Conservation (phyloP, 2,113 vertebrate genomes). For the Amphiprion percula region DNA sequence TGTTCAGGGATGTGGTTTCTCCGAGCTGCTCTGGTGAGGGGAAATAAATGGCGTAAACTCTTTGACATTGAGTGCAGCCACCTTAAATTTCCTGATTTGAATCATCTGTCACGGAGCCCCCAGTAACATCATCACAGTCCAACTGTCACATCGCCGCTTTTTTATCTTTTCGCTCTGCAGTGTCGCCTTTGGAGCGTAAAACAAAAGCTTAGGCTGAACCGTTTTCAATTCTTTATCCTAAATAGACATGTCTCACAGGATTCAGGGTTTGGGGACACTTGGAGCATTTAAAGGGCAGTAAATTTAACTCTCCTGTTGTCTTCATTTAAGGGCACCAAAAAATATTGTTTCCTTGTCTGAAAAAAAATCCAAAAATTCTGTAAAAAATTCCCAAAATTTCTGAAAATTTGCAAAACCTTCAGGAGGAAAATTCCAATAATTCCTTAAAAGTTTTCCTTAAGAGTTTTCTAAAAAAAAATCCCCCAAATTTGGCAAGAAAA, state of each 20-base stretch:
- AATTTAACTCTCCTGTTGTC: background rate
- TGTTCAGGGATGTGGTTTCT: constrained; percentile 22
- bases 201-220: constrained; percentile 14
- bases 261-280: background rate
- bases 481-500: too few species aligned
- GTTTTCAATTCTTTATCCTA: background rate
- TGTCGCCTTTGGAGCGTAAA: background rate
- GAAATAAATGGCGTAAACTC: constrained; percentile 52
- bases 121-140: constrained; percentile 38
- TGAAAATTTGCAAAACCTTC: too few species aligned
- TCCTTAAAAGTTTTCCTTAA: too few species aligned
- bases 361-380: too few species aligned
- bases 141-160: constrained; percentile 36
- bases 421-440: too few species aligned
- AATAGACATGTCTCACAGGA: background rate
- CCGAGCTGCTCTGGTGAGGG: constrained; percentile 14
- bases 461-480: too few species aligned
- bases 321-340: too few species aligned
- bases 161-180: background rate
- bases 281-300: background rate
- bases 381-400: too few species aligned
- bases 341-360: too few species aligned
- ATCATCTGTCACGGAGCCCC: constrained; percentile 61
- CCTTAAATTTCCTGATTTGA: constrained; percentile 43
- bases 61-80: constrained; percentile 38